Base-by-base conservation (phyloP, 2,797 vertebrate species). In the Bothrops alternatus region DNA sequence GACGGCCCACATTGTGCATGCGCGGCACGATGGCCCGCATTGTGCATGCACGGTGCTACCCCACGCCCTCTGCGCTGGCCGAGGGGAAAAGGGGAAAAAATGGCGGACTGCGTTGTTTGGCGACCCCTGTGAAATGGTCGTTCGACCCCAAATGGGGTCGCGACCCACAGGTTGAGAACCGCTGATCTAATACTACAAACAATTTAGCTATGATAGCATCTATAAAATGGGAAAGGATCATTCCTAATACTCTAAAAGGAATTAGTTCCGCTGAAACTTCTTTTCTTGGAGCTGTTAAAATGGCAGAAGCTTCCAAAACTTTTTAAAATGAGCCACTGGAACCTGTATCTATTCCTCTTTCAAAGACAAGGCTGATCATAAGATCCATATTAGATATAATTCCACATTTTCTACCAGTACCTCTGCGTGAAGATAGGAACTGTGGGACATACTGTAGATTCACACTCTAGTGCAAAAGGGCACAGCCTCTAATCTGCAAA, bases 141-240 rank as follows among this genome's bases (percentile, higher is more conserved):
- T n/a, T n/a, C n/a, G n/a, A n/a, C n/a, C n/a, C n/a, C n/a, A n/a
- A n/a, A n/a, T n/a, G n/a, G n/a, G n/a, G n/a, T n/a, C n/a, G n/a
- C n/a, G n/a, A n/a, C n/a, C n/a, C n/a, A n/a, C n/a, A n/a, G n/a
- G n/a, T n/a, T n/a, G n/a, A n/a, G n/a, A n/a, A n/a, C n/a, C n/a
- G n/a, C n/a, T n/a, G n/a, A 95, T 94, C 95, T 93, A 94, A 93
- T 91, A 78, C 88, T 95, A 89, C 88, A 89, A n/a, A 56, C 73
- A 94, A 90, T 89, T 94, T 86, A 42, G 32, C 92, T 94, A 93
- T 63, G 88, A 60, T 0, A 0, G 86, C 42, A 93, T 88, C 94
- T 93, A 60, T n/a, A 93, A 82, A 82, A 94, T 95, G 94, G 2
- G 89, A 3, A 95, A 12, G 56, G 57, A 91, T 93, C n/a, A 85